phyloP scores from a whole-genome alignment of 2,113 vertebrate genomes.

The Gasterosteus nipponicus region DNA sequence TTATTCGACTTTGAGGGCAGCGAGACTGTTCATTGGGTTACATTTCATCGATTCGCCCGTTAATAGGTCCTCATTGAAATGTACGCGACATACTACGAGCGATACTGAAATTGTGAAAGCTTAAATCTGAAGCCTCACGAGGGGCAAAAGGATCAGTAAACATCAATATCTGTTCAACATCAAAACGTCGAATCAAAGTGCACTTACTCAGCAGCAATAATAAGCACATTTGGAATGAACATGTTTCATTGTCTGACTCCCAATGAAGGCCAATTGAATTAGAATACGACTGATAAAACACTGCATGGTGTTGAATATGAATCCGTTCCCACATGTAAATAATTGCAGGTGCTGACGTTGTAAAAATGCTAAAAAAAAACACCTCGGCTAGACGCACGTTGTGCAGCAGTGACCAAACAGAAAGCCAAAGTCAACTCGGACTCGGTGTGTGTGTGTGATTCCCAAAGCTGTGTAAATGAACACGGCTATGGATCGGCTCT shows the following conservation, averaged over 20 bases:
- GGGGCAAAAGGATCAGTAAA: constrained; percentile 24
- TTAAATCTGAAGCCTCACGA: constrained; percentile 21
- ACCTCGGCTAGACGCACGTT: constrained; percentile 3
- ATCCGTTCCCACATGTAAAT: constrained; percentile 30
- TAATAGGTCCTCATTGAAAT: constrained; percentile 10
- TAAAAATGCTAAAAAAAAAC: constrained; percentile 8
- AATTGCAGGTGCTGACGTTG: background rate
- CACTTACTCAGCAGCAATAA: constrained; percentile 23
- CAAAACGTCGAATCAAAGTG: constrained; percentile 20
- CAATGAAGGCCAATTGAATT: constrained; percentile 17
- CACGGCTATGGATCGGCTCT: constrained; percentile 37
- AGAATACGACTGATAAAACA: constrained; percentile 21
- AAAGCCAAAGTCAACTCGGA: constrained; percentile 1
- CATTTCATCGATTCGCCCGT: constrained; percentile 9
- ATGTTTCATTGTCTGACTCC: constrained; percentile 35
- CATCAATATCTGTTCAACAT: constrained; percentile 28
- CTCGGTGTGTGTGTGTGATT: background rate
- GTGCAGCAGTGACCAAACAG: constrained; percentile 14
- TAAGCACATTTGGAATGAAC: constrained; percentile 15
- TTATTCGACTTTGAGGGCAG: constrained; percentile 22
- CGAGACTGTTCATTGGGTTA: constrained; percentile 3
- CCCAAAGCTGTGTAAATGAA: constrained; percentile 31
- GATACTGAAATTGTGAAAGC: constrained; percentile 14
- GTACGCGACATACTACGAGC: constrained; percentile 8
- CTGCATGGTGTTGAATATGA: background rate